Conservation (phyloP, 2,113 vertebrate species). For the Lagopus leucura region DNA sequence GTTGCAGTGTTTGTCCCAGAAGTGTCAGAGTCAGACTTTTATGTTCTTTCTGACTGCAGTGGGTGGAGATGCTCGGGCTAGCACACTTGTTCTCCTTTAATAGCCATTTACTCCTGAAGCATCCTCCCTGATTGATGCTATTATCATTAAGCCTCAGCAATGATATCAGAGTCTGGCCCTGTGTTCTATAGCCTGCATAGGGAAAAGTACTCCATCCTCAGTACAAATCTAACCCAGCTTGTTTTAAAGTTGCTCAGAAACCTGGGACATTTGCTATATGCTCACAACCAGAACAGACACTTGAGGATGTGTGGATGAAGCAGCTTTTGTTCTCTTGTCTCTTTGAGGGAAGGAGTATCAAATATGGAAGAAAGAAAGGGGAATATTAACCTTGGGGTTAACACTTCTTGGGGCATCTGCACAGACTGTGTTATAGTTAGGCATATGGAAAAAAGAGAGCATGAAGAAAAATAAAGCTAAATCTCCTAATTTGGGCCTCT, state of each 20-base stretch:
- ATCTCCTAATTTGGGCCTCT: background rate
- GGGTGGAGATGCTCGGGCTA: background rate
- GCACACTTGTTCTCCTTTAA: background rate
- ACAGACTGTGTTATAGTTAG: background rate
- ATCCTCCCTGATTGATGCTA: background rate
- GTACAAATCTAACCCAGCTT: background rate
- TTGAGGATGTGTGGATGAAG: too few relatives aligned
- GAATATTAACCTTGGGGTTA: accelerated
- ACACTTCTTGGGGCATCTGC: background rate
- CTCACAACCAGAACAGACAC: background rate
- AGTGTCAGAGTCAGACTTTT: background rate
- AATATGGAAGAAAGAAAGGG: background rate
- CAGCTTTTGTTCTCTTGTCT: background rate
- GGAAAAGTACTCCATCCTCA: background rate
- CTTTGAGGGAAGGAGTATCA: background rate
- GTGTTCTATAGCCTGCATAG: background rate
- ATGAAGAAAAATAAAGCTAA: background rate
- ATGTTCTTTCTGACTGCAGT: background rate
- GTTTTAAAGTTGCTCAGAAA: background rate
- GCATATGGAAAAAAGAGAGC: background rate
- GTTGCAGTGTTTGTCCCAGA: background rate
- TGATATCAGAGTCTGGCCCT: background rate
- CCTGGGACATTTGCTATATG: background rate
- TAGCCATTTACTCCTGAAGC: background rate
- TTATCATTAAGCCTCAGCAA: background rate